Conservation (phyloP, 2,797 vertebrate genomes). For the Oophaga sylvatica region DNA sequence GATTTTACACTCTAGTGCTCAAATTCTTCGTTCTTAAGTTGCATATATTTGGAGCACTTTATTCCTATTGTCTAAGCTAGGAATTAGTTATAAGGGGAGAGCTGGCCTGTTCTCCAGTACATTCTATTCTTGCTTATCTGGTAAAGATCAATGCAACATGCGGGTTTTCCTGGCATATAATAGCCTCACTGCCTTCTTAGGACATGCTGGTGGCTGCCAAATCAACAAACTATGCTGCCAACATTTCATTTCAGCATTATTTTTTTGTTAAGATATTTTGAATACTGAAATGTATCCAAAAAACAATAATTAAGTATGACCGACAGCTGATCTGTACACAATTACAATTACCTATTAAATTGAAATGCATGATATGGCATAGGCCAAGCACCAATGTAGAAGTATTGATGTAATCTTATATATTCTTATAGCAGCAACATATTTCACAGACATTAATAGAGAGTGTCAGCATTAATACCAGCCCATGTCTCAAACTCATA, state of each 20-base stretch:
- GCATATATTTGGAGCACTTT: not conserved
- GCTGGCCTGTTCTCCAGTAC: not conserved
- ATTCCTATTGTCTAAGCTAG: constrained; percentile 19
- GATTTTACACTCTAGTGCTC: too few species aligned
- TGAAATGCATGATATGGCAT: not conserved
- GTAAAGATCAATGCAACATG: constrained; percentile 9
- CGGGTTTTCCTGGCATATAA: constrained; percentile 11
- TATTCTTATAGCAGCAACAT: not conserved
- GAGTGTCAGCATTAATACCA: not conserved
- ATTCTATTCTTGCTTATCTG: constrained; percentile 38
- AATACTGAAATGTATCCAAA: not conserved
- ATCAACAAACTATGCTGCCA: not conserved
- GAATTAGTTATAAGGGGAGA: not conserved
- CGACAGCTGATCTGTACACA: not conserved
- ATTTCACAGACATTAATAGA: not conserved
- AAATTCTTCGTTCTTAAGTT: not conserved
- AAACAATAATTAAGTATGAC: not conserved
- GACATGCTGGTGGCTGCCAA: not conserved
- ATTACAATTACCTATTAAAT: not conserved
- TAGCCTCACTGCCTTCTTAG: constrained; percentile 10
- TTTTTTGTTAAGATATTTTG: not conserved
- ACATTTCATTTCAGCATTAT: constrained; percentile 21
- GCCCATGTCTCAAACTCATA: not conserved
- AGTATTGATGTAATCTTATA: not conserved
- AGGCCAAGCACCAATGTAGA: not conserved